phyloP scores from a whole-genome alignment of 2,113 vertebrate species.

The Mungos mungo region DNA sequence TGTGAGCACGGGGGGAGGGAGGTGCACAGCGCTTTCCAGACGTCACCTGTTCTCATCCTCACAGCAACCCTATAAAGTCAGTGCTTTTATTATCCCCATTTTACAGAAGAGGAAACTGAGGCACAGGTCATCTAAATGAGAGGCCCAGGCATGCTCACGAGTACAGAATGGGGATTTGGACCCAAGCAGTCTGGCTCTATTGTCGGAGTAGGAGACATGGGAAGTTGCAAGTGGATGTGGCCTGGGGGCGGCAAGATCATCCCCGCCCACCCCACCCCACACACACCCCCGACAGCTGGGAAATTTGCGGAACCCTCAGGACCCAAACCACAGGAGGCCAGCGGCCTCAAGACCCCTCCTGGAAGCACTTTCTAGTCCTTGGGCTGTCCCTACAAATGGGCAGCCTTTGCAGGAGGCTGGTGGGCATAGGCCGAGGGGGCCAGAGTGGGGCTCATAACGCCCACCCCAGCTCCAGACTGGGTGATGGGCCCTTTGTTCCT shows the following conservation, averaged over 20 bases:
- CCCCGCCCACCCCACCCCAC: not conserved
- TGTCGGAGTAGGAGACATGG: not conserved
- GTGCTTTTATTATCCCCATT: not conserved
- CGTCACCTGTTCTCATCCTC: not conserved
- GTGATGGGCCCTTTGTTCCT: not conserved
- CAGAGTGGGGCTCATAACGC: not conserved
- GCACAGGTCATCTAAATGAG: not conserved
- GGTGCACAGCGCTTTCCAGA: not conserved
- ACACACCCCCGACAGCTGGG: not conserved
- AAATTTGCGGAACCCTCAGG: too few species aligned
- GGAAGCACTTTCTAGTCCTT: not conserved
- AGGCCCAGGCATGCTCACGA: not conserved
- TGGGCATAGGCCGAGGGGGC: not conserved
- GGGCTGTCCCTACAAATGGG: not conserved
- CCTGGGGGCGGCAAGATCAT: not conserved
- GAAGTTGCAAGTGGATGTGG: not conserved
- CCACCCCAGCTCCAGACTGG: not conserved
- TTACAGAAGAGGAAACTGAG: not conserved
- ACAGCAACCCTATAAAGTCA: not conserved
- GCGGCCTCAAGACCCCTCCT: not conserved
- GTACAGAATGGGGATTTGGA: not conserved
- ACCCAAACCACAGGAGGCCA: not conserved
- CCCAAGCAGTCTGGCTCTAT: not conserved
- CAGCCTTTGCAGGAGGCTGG: not conserved
- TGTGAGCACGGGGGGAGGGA: not conserved